phyloP scores from a whole-genome alignment of 2,888 invertebrate genomes.

The Limnephilus auricula region DNA sequence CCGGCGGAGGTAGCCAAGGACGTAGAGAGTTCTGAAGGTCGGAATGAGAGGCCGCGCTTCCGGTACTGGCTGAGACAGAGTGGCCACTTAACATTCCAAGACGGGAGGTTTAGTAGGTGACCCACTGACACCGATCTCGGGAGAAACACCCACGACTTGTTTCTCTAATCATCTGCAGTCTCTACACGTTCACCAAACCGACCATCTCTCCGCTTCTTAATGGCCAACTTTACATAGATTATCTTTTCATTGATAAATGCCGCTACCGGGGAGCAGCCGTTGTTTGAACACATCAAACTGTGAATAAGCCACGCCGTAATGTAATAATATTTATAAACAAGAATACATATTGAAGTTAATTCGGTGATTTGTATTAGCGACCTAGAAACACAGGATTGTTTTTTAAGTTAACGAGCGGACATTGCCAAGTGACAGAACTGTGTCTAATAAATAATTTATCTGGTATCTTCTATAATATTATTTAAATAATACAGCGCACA shows the following conservation, averaged over 20 bases:
- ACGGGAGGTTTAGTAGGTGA: slow-evolving; percentile 70
- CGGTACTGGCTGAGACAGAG: slow-evolving; percentile 31
- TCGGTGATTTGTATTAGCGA: slow-evolving; percentile 30
- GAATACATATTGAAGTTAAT: slow-evolving; percentile 14
- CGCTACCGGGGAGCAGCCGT: not conserved
- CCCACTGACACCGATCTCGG: slow-evolving; percentile 71
- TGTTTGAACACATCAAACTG: not conserved
- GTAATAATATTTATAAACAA: not conserved
- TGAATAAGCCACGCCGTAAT: not conserved
- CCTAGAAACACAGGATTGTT: slow-evolving; percentile 17
- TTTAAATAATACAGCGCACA: not conserved
- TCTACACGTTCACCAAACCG: not conserved
- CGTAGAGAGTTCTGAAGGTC: slow-evolving; percentile 63
- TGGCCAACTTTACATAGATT: not conserved
- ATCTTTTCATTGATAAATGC: not conserved
- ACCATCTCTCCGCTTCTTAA: not conserved
- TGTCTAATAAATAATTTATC: not conserved
- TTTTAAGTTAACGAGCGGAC: not conserved
- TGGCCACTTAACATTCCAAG: slow-evolving; percentile 48
- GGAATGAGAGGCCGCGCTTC: slow-evolving; percentile 55
- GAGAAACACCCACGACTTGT: slow-evolving; percentile 12
- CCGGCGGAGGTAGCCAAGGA: slow-evolving; percentile 57
- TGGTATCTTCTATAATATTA: not conserved
- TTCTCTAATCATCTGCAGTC: slow-evolving; percentile 13
- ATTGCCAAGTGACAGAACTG: slow-evolving; percentile 2